A percentile compares a stretch with the other conserved stretches of the same genome.
These are phyloP conservation scores for Chaenocephalus aceratus DNA, from an alignment of 2,113 vertebrate genomes.

Conservation along the genomic window DNA sequence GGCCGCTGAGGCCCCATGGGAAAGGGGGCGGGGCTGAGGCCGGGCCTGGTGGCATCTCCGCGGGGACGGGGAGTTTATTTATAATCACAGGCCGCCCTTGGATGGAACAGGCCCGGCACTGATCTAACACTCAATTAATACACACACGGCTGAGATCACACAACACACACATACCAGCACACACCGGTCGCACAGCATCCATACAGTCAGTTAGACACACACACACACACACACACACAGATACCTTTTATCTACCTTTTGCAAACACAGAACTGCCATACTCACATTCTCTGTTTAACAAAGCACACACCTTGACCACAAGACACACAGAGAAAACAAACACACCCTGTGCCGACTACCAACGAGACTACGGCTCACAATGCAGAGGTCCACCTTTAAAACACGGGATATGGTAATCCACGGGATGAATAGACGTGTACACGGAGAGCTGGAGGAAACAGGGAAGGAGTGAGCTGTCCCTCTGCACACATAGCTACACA, in stretches of 20 bases:
- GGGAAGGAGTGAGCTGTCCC: constrained; percentile 68
- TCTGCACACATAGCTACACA: constrained; percentile 88
- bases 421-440: constrained; percentile 57
- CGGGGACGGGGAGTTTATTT: constrained; percentile 94
- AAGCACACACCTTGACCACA: constrained; percentile 60
- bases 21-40: constrained; percentile 92
- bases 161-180: constrained; percentile 68
- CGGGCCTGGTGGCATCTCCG: constrained; percentile 94
- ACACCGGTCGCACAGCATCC: constrained; percentile 33
- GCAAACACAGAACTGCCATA: constrained; percentile 74
- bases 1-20: constrained; percentile 91
- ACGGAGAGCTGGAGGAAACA: constrained; percentile 48
- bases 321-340: constrained; percentile 38
- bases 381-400: constrained; percentile 30
- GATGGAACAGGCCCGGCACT: constrained; percentile 88
- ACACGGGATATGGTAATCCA: constrained; percentile 49
- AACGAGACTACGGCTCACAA: constrained; percentile 35
- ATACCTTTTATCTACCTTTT: constrained; percentile 59
- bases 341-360: constrained; percentile 47
- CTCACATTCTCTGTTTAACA: constrained; percentile 31
- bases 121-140: constrained; percentile 98
- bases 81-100: constrained; percentile 87
- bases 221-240: constrained; percentile 71
- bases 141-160: constrained; percentile 90
- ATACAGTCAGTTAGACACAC: not conserved